These are phyloP conservation scores for Naja naja DNA, from an alignment of 2,113 vertebrate genomes.

Conservation along the genomic window DNA sequence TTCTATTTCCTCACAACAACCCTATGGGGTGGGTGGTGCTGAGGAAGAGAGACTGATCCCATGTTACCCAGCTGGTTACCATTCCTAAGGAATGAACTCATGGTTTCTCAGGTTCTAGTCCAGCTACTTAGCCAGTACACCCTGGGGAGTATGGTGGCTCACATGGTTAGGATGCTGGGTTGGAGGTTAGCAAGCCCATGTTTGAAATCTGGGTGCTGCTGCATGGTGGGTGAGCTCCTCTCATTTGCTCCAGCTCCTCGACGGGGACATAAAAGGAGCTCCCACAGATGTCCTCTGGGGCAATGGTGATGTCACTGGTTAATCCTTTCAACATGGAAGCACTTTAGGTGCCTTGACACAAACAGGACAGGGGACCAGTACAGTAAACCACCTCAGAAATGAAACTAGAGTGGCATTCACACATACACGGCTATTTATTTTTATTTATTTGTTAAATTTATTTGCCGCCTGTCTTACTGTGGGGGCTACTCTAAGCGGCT, in stretches of 20 bases:
- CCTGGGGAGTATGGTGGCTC: background rate
- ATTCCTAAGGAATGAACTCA: background rate
- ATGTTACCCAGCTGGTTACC: background rate
- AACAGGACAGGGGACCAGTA: background rate
- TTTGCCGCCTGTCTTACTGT: background rate
- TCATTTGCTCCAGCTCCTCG: background rate
- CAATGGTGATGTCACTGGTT: too few relatives aligned
- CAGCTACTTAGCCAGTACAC: background rate
- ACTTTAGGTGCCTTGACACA: background rate
- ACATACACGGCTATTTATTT: background rate
- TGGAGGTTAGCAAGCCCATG: background rate
- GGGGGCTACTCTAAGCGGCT: background rate
- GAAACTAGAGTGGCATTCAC: background rate
- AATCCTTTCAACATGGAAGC: background rate
- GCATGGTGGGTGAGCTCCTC: background rate
- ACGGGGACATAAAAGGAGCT: background rate
- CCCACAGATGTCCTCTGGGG: too few relatives aligned
- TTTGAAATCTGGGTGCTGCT: background rate
- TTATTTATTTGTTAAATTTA: background rate
- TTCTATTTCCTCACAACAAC: background rate
- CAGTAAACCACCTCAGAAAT: background rate
- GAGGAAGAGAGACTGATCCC: background rate
- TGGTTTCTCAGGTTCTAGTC: background rate
- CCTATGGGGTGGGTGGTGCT: background rate
- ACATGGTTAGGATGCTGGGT: background rate